phyloP scores from a whole-genome alignment of 2,797 vertebrate species.

The Melanotaenia trifasciata region DNA sequence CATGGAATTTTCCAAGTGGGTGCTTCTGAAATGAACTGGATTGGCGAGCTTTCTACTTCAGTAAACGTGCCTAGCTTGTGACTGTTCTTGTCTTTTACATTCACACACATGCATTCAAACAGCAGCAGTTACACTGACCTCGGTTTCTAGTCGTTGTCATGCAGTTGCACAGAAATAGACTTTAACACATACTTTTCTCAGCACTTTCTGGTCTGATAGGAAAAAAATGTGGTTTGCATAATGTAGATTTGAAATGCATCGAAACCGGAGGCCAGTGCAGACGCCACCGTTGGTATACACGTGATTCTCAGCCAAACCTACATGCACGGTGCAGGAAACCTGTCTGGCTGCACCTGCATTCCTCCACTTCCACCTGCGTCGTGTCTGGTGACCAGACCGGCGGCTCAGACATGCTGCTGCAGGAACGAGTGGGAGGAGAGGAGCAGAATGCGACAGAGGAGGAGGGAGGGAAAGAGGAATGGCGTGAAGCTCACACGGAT shows the following conservation, averaged over 20 bases:
- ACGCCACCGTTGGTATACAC: no score
- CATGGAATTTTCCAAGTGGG: slow-evolving; percentile 46
- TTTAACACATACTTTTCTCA: no score
- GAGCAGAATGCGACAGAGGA: slow-evolving; percentile 48
- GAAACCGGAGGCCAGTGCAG: no score
- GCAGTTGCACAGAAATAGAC: not conserved
- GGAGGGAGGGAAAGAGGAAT: slow-evolving; percentile 13
- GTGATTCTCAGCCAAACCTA: no score
- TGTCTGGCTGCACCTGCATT: not conserved
- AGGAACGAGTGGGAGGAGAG: slow-evolving; percentile 43
- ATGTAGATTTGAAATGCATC: no score
- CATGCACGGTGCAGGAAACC: not conserved
- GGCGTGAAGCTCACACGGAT: no score
- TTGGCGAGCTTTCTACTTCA: slow-evolving; percentile 24
- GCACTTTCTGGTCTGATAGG: no score
- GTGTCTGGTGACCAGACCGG: not conserved
- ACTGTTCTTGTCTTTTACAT: not conserved
- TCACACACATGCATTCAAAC: not conserved
- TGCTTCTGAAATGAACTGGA: slow-evolving; percentile 40
- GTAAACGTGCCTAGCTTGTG: not conserved
- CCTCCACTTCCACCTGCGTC: not conserved
- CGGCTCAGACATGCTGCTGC: slow-evolving; percentile 16
- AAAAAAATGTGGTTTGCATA: not conserved
- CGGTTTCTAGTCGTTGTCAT: not conserved
- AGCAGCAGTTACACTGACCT: not conserved